Conservation (phyloP, 2,888 invertebrate species). For the Lasioglossum zephyrum region DNA sequence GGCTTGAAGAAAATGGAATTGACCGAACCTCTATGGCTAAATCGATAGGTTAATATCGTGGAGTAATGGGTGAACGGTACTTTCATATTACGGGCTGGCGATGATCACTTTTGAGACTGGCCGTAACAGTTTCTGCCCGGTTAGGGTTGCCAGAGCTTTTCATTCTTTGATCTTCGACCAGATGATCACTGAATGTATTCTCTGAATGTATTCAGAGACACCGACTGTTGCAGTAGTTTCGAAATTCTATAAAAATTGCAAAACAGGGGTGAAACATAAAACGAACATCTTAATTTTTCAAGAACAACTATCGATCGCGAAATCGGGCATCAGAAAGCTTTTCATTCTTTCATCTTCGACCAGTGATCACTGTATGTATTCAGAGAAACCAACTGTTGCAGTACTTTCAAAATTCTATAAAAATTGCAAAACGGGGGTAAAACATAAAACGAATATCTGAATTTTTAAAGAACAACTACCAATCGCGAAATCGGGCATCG, state of each 20-base stretch:
- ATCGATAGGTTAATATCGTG: slow-evolving; percentile 3
- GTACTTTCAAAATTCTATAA: background rate
- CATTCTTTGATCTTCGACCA: background rate
- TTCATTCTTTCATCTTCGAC: background rate
- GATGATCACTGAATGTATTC: too few species aligned
- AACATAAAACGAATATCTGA: background rate
- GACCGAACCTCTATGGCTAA: background rate
- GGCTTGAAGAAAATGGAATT: background rate
- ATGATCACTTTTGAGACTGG: background rate
- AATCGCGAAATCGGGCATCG: background rate
- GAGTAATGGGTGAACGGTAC: background rate
- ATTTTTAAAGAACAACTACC: background rate
- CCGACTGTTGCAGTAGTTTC: background rate
- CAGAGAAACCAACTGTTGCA: too few species aligned
- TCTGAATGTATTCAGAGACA: too few species aligned
- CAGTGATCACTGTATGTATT: background rate
- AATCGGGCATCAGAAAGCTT: background rate
- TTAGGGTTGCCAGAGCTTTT: background rate
- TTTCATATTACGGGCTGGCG: background rate
- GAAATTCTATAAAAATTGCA: background rate
- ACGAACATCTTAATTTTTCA: background rate
- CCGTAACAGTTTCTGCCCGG: background rate
- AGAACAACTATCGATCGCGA: background rate
- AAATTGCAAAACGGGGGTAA: background rate
- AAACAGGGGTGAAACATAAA: background rate